Conservation (phyloP, 2,113 vertebrate genomes). For the Callithrix jacchus region DNA sequence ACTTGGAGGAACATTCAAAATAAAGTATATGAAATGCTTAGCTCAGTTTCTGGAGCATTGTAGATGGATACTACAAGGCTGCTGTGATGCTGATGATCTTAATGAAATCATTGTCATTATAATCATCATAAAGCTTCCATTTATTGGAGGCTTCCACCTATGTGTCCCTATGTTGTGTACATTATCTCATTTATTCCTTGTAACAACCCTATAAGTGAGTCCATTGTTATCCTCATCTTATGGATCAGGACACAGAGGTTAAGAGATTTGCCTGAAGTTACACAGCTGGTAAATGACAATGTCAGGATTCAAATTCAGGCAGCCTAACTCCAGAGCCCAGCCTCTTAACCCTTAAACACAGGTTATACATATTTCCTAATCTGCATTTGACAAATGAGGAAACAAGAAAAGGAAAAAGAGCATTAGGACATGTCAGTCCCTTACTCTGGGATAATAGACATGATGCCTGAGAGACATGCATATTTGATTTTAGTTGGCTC, state of each 20-base stretch:
- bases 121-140: not conserved
- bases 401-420: not conserved
- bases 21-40: not conserved
- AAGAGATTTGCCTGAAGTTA: not conserved
- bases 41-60: not conserved
- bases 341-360: not conserved
- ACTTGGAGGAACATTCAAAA: not conserved
- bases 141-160: not conserved
- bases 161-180: not conserved
- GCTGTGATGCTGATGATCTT: not conserved
- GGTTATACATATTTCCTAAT: too few species aligned
- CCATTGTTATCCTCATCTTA: not conserved
- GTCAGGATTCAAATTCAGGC: not conserved
- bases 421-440: too few species aligned
- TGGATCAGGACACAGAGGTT: not conserved
- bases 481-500: not conserved
- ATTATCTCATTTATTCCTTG: not conserved
- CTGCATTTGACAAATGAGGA: not conserved
- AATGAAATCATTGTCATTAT: not conserved
- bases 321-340: not conserved
- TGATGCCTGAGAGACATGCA: not conserved
- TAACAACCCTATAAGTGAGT: not conserved
- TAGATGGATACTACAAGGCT: not conserved
- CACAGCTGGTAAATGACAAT: not conserved
- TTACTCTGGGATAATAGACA: not conserved